Evolutionary conservation across 2,797 vertebrate species (phyloP).

Genomic region (Pagetopsis macropterus): DNA sequence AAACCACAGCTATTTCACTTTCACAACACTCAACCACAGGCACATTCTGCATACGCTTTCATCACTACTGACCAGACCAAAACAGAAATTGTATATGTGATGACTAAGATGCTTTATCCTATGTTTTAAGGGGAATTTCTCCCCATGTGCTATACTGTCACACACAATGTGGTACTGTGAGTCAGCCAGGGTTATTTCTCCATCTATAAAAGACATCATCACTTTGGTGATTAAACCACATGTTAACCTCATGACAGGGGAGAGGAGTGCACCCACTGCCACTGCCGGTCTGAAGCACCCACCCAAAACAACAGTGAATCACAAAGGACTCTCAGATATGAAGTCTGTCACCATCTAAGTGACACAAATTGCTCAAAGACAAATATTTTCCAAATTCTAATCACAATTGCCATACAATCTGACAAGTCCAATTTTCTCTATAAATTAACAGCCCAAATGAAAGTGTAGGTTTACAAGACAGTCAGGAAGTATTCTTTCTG

Average conservation of each 20-base stretch:
- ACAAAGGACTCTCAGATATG: constrained; percentile 34
- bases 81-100: constrained; percentile 7
- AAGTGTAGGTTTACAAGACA: neutral
- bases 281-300: constrained; percentile 56
- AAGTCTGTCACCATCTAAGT: constrained; percentile 47
- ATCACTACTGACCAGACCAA: constrained; percentile 21
- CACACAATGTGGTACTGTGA: constrained; percentile 35
- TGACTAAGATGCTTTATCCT: constrained; percentile 11
- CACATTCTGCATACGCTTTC: constrained; percentile 46
- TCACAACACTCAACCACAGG: constrained; percentile 76
- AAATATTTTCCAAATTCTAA: constrained; percentile 66
- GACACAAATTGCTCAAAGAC: constrained; percentile 44
- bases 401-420: constrained; percentile 21
- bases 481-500: neutral
- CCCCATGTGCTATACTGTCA: constrained; percentile 36
- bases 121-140: constrained; percentile 35
- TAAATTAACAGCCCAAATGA: neutral
- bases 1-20: constrained; percentile 80
- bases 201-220: constrained; percentile 62
- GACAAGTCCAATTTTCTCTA: constrained; percentile 8
- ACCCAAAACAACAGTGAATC: constrained; percentile 65
- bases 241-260: constrained; percentile 77
- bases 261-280: constrained; percentile 56
- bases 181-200: constrained; percentile 59
- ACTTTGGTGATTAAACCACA: constrained; percentile 70